A percentile compares a stretch with the other conserved stretches of the same genome.
phyloP scores from a whole-genome alignment of 2,888 invertebrate species.

The Ceriagrion tenellum region DNA sequence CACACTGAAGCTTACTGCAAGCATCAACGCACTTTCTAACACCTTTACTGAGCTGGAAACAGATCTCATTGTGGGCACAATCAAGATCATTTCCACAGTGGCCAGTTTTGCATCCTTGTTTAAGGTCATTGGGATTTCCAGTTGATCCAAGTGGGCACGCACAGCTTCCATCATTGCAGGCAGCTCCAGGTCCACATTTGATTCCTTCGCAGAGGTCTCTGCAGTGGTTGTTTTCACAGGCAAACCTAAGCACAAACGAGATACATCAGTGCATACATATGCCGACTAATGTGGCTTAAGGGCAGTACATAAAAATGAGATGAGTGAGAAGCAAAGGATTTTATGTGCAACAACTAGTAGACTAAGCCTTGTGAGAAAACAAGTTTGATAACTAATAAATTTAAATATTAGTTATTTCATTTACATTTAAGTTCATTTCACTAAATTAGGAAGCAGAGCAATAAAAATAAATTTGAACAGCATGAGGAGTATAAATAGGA shows the following conservation, averaged over 20 bases:
- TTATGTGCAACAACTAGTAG: too few relatives aligned
- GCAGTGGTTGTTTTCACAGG: conserved; percentile 87
- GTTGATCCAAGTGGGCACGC: conserved; percentile 88
- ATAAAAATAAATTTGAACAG: too few relatives aligned
- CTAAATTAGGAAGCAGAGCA: too few relatives aligned
- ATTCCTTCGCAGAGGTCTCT: conserved; percentile 87
- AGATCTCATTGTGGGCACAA: conserved; percentile 91
- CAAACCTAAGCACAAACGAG: conserved; percentile 76
- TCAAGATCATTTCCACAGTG: conserved; percentile 91
- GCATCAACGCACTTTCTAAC: conserved; percentile 91
- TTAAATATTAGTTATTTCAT: too few relatives aligned
- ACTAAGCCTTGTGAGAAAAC: too few relatives aligned
- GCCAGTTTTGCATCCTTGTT: conserved; percentile 86
- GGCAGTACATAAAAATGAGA: too few relatives aligned
- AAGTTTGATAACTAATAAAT: too few relatives aligned
- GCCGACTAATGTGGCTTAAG: too few relatives aligned
- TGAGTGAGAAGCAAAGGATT: too few relatives aligned
- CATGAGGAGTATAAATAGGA: too few relatives aligned
- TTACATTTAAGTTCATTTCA: too few relatives aligned
- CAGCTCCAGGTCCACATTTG: conserved; percentile 89
- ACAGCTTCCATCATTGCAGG: conserved; percentile 89
- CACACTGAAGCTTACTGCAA: conserved; percentile 92
- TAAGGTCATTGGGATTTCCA: conserved; percentile 87
- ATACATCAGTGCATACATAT: not conserved
- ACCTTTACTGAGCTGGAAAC: conserved; percentile 90